Conservation (phyloP, 2,797 vertebrate species). For the Gambusia yucatana region DNA sequence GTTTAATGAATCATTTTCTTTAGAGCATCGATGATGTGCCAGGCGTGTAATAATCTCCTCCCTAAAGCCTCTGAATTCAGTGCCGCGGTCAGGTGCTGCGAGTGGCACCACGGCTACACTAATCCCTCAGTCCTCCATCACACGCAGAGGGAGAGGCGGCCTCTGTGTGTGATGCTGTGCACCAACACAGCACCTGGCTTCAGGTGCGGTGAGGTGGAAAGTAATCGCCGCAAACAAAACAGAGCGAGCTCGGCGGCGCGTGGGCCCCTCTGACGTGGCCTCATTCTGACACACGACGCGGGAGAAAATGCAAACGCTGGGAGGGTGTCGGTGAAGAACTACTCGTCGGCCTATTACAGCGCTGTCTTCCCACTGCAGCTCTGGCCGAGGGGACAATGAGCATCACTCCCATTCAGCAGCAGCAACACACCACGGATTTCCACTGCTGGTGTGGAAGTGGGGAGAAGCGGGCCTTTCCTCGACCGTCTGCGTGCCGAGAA, state of each 20-base stretch:
- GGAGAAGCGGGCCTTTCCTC: conserved; percentile 27
- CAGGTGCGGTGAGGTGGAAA: conserved; percentile 46
- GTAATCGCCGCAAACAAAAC: conserved; percentile 14
- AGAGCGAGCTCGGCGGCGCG: conserved; percentile 23
- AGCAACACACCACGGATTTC: conserved; percentile 26
- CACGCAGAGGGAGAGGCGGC: conserved; percentile 20
- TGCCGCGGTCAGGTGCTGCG: conserved; percentile 47
- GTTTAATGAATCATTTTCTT: conserved; percentile 10
- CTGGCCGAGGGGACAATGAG: conserved; percentile 48
- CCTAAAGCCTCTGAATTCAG: conserved; percentile 55
- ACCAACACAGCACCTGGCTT: conserved; percentile 43
- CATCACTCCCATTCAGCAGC: conserved; percentile 50
- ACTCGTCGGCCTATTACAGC: conserved; percentile 21
- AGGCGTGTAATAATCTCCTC: conserved; percentile 60
- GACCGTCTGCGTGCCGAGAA: background rate
- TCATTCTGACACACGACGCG: conserved; percentile 40
- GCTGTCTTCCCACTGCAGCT: conserved; percentile 45
- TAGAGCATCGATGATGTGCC: conserved; percentile 53
- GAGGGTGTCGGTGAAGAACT: conserved; percentile 21
- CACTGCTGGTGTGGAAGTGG: conserved; percentile 42
- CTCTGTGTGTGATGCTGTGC: background rate
- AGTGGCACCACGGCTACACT: conserved; percentile 64
- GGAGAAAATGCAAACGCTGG: conserved; percentile 49
- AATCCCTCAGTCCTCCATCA: conserved; percentile 69
- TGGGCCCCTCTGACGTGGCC: conserved; percentile 45